Conservation (phyloP, 1,140 invertebrate species). For the Pararge aegeria region DNA sequence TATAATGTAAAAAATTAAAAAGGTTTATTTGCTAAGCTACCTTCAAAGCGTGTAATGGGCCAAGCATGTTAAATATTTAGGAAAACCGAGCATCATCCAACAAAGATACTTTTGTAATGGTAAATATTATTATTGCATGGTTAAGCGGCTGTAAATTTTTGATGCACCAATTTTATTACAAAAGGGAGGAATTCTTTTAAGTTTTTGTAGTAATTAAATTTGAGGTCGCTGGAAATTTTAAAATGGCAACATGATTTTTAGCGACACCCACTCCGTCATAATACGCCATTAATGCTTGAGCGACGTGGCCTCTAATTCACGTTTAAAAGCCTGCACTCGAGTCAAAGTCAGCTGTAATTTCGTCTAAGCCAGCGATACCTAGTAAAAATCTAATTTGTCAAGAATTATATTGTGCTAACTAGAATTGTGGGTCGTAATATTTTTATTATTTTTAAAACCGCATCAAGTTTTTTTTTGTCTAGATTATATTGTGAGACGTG, state of each 20-base stretch:
- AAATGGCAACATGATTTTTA: slow-evolving; percentile 62
- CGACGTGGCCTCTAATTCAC: slow-evolving; percentile 72
- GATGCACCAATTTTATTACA: neutral
- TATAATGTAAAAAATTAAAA: slow-evolving; percentile 54
- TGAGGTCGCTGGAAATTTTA: slow-evolving; percentile 23
- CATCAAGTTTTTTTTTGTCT: neutral
- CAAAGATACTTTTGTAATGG: slow-evolving; percentile 13
- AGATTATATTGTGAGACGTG: neutral
- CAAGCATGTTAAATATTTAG: slow-evolving; percentile 27
- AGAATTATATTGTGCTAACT: slow-evolving; percentile 63
- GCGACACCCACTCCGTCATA: slow-evolving; percentile 69
- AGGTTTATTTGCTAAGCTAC: slow-evolving; percentile 50
- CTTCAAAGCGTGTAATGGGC: slow-evolving; percentile 22
- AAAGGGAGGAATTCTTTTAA: neutral
- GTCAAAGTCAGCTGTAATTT: slow-evolving; percentile 76
- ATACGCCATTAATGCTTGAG: slow-evolving; percentile 74
- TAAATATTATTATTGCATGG: slow-evolving; percentile 23
- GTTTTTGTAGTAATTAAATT: slow-evolving; percentile 7
- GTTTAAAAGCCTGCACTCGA: slow-evolving; percentile 78
- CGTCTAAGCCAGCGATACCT: slow-evolving; percentile 71
- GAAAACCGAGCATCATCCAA: slow-evolving; percentile 18
- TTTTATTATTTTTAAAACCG: neutral
- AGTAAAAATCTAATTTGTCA: slow-evolving; percentile 78
- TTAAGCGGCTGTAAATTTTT: slow-evolving; percentile 10
- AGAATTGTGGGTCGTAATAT: slow-evolving; percentile 27